Conservation (phyloP, 1,140 invertebrate species). For the Gonatopus flavifemur region DNA sequence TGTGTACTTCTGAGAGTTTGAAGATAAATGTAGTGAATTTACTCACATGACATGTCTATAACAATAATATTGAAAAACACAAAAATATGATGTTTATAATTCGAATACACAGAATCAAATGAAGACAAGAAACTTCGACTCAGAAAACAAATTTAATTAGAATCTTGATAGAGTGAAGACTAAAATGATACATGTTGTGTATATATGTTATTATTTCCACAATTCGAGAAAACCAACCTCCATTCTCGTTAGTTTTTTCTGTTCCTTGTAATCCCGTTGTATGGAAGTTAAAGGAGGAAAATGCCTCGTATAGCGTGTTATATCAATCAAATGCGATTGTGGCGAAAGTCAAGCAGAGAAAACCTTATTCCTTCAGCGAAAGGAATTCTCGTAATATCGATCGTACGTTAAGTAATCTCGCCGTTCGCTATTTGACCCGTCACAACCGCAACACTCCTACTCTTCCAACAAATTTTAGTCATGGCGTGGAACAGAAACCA, state of each 20-base stretch:
- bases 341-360: slow-evolving; percentile 6
- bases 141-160: no score
- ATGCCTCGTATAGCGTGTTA: not conserved
- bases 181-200: no score
- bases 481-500: slow-evolving; percentile 37
- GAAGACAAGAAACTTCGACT: no score
- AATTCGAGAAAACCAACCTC: slow-evolving; percentile 37
- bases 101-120: no score
- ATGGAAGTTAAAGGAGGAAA: slow-evolving; percentile 16
- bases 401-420: slow-evolving; percentile 47
- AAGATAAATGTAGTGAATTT: no score
- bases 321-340: slow-evolving; percentile 7
- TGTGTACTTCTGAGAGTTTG: no score
- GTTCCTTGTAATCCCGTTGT: slow-evolving; percentile 9
- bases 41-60: no score
- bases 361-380: not conserved
- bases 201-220: slow-evolving; percentile 11
- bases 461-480: slow-evolving; percentile 46
- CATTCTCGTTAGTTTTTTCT: slow-evolving; percentile 26
- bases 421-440: slow-evolving; percentile 44
- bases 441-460: slow-evolving; percentile 45
- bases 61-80: no score
- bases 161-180: no score
- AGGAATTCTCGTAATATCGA: slow-evolving; percentile 11
- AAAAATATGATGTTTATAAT: no score